These are phyloP conservation scores for Dasypus novemcinctus DNA, from an alignment of 2,113 vertebrate species.

Conservation along the genomic window DNA sequence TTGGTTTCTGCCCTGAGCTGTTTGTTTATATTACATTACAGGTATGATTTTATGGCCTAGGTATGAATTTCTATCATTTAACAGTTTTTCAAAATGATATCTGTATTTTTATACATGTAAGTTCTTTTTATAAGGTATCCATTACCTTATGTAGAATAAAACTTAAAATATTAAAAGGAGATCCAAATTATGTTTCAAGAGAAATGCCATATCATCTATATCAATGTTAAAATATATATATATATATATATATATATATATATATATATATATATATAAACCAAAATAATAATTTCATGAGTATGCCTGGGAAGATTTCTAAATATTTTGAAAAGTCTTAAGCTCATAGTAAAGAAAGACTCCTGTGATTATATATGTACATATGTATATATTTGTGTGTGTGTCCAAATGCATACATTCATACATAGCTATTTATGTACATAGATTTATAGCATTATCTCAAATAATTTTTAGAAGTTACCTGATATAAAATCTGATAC, in stretches of 20 bases:
- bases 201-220: not conserved
- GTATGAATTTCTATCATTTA: not conserved
- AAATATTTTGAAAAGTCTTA: not conserved
- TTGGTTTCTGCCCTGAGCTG: constrained; percentile 1
- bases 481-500: not conserved
- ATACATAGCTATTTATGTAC: fast-evolving
- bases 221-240: no score
- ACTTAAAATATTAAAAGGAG: not conserved
- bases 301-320: not conserved
- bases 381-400: not conserved
- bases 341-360: not conserved
- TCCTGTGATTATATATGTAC: not conserved
- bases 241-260: no score
- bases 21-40: not conserved
- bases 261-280: no score
- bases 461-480: not conserved
- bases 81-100: constrained; percentile 11
- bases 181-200: not conserved
- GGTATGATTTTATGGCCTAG: not conserved
- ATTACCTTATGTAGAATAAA: not conserved
- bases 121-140: not conserved
- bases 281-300: not conserved
- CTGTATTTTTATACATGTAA: not conserved
- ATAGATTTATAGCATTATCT: not conserved
- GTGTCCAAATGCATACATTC: not conserved